Percentiles rank a stretch among this genome's conserved stretches.
phyloP scores from a whole-genome alignment of 2,888 invertebrate genomes.

The Microplitis deprimator region DNA sequence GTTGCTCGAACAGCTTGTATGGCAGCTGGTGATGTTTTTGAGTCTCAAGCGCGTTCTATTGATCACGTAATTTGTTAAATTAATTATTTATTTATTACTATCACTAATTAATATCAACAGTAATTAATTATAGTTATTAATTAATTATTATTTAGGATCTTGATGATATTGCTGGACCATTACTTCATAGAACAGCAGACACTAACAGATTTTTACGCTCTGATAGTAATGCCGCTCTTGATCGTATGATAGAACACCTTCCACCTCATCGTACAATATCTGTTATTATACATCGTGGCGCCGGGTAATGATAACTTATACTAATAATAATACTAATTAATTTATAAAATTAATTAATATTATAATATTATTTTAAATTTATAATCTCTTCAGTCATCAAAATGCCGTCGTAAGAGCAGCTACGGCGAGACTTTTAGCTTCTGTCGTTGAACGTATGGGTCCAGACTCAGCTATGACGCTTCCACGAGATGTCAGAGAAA shows the following conservation, averaged over 20 bases:
- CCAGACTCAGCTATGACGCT: slow-evolving; percentile 81
- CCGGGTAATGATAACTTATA: slow-evolving; percentile 67
- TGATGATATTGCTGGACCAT: slow-evolving; percentile 85
- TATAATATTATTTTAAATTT: slow-evolving; percentile 10
- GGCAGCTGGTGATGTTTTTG: slow-evolving; percentile 86
- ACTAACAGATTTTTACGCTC: slow-evolving; percentile 93
- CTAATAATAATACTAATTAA: background rate
- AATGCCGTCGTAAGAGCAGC: slow-evolving; percentile 90
- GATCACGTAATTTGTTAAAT: slow-evolving; percentile 61
- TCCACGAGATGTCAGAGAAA: slow-evolving; percentile 84
- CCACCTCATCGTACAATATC: slow-evolving; percentile 79
- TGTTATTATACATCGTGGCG: slow-evolving; percentile 80
- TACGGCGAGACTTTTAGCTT: slow-evolving; percentile 83
- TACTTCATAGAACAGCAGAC: slow-evolving; percentile 92
- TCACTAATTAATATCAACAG: too few relatives aligned
- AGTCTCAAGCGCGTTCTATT: slow-evolving; percentile 71
- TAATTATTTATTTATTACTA: background rate
- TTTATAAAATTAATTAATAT: slow-evolving; percentile 17
- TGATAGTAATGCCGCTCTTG: slow-evolving; percentile 88
- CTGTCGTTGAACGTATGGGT: slow-evolving; percentile 82
- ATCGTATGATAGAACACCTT: slow-evolving; percentile 85
- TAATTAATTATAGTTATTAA: background rate
- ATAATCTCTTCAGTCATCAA: slow-evolving; percentile 76
- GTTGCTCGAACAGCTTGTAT: slow-evolving; percentile 91
- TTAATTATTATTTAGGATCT: slow-evolving; percentile 77